A percentile compares a stretch with the other conserved stretches of the same genome.
Conservation (phyloP, 1,140 invertebrate species). For the Oryctes rhinoceros region DNA sequence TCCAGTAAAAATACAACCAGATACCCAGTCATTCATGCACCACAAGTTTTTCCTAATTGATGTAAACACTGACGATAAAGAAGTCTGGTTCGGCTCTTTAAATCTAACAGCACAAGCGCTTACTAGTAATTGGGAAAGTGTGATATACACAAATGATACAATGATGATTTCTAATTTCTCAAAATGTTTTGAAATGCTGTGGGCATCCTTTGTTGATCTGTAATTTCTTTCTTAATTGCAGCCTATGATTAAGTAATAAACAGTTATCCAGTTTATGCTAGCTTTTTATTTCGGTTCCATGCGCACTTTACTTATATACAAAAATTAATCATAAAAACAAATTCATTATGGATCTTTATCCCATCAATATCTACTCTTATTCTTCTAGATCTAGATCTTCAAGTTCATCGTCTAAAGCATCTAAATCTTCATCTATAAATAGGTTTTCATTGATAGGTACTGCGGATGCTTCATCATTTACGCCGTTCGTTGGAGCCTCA, state of each 20-base stretch:
- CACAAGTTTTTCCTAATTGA: conserved; percentile 57
- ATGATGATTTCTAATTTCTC: conserved; percentile 49
- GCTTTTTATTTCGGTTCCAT: conserved; percentile 13
- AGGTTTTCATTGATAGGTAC: conserved; percentile 95
- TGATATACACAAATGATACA: conserved; percentile 52
- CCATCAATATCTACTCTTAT: conserved; percentile 52
- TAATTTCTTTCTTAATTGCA: background rate
- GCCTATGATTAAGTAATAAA: background rate
- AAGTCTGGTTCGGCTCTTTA: conserved; percentile 54
- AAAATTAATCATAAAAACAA: conserved; percentile 29
- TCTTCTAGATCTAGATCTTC: conserved; percentile 75
- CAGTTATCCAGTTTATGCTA: background rate
- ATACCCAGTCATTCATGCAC: conserved; percentile 50
- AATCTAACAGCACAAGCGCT: conserved; percentile 54
- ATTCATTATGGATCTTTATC: background rate
- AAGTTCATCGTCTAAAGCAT: conserved; percentile 85
- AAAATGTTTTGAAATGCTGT: conserved; percentile 55
- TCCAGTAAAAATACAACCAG: conserved; percentile 45
- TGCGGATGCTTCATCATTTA: conserved; percentile 64
- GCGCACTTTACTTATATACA: conserved; percentile 30
- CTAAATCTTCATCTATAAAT: conserved; percentile 88
- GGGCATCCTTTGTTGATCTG: conserved; percentile 44
- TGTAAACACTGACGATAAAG: conserved; percentile 46
- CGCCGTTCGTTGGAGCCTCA: conserved; percentile 51
- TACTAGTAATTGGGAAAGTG: conserved; percentile 51